Base-by-base conservation (phyloP, 64 coral and sea anemone genomes). In the Dendrophyllia cribrosa region DNA sequence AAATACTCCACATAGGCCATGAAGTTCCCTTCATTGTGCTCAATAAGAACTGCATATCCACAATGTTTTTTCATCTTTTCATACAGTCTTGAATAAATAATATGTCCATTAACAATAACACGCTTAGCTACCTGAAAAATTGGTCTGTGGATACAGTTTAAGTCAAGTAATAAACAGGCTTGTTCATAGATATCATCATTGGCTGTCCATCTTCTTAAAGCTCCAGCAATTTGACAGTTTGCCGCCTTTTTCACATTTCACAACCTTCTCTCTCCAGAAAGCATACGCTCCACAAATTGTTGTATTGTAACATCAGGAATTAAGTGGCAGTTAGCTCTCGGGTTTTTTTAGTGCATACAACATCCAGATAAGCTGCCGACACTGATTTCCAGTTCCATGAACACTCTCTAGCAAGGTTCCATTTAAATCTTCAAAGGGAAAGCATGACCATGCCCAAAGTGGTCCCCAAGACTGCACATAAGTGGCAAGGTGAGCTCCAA, bases 391-490 rank as follows among this genome's bases (percentile, higher is more conserved):
- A 24, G 59, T 89, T 4, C 58, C 59, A 66, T 76, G 53, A 66
- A 89, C 87, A 75, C 55, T 50, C 12, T 89, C 70, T n/a, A 78
- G 74, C 44, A 76, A 50, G 26, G 56, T 43, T 73, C 74, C 71
- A 89, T 76, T 76, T 51, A 76, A 44, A 76, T 89, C 74, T 51
- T 76, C 87, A 78, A 89, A 89, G 14, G 71, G 59, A 63, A 89
- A 89, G 19, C 83, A 86, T 6, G 83, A 86, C 83, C 83, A 86
- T 51, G 66, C 83, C 83, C 83, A 86, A 70, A 86, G 83, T 7
- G 45, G 83, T 12, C 83, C 64, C 83, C 83, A 69, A 67, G 83
- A 22, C 52, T 86, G 43, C 0, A 89, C 87, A 45, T 76, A 76
- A 24, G 50, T 74, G 7, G 23, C 26, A 61, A 75, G 23, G n/a